Evolutionary conservation across 2,113 vertebrate genomes (phyloP).

Genomic region (Heliornis fulica): DNA sequence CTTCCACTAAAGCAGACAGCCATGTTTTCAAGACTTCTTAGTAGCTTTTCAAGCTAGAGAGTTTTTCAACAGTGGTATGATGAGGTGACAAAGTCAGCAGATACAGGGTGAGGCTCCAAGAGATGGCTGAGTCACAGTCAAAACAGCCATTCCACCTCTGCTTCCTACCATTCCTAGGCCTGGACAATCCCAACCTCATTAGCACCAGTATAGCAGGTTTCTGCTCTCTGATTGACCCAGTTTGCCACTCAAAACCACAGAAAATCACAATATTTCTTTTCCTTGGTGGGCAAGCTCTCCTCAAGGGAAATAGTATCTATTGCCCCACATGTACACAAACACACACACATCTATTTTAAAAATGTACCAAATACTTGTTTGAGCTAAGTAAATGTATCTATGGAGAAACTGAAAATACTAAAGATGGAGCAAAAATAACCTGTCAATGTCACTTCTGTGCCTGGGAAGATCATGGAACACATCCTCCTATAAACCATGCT

Average conservation of each 20-base stretch:
- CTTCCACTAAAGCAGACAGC: not conserved
- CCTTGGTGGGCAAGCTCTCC: not conserved
- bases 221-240: not conserved
- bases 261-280: not conserved
- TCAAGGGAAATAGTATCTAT: not conserved
- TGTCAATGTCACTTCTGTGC: no score
- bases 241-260: not conserved
- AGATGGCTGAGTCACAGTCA: not conserved
- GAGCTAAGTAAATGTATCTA: not conserved
- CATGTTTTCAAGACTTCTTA: not conserved
- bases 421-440: not conserved
- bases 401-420: not conserved
- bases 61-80: not conserved
- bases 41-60: not conserved
- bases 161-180: not conserved
- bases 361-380: not conserved
- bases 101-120: not conserved
- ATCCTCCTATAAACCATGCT: no score
- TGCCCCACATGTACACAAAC: not conserved
- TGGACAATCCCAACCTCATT: not conserved
- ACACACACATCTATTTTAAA: not conserved
- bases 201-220: not conserved
- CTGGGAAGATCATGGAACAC: no score
- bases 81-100: not conserved
- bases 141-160: not conserved